Conservation (phyloP, 1,140 invertebrate species). For the Planococcus citri region DNA sequence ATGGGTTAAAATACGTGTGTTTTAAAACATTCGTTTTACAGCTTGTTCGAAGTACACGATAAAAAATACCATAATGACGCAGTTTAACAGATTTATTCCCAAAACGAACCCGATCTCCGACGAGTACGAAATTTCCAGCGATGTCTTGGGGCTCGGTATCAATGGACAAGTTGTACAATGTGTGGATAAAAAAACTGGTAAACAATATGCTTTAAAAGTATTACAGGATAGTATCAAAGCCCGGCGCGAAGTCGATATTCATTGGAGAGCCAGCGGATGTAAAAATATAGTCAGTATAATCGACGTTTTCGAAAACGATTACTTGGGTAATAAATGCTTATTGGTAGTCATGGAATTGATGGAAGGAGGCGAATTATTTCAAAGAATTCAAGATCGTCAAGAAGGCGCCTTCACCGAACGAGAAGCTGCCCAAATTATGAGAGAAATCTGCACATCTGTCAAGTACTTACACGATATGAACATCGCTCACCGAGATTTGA, state of each 20-base stretch:
- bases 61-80: conserved; percentile 4
- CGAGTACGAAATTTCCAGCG: conserved; percentile 88
- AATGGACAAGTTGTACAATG: conserved; percentile 88
- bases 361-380: conserved; percentile 94
- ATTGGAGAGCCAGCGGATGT: conserved; percentile 82
- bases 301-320: conserved; percentile 94
- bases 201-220: conserved; percentile 82
- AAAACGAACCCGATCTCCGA: conserved; percentile 72
- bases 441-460: conserved; percentile 92
- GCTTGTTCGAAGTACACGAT: background rate
- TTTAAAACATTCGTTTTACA: too few relatives aligned
- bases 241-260: conserved; percentile 85
- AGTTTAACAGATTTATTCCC: conserved; percentile 34
- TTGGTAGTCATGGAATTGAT: conserved; percentile 98
- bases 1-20: background rate
- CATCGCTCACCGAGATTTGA: conserved; percentile 94
- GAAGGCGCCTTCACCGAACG: conserved; percentile 90
- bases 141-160: conserved; percentile 91
- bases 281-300: conserved; percentile 85
- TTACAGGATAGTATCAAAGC: conserved; percentile 83
- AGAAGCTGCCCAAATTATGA: conserved; percentile 86
- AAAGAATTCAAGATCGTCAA: conserved; percentile 86
- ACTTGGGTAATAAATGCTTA: conserved; percentile 77
- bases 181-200: conserved; percentile 48
- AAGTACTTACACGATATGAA: conserved; percentile 87